Evolutionary conservation across 2,113 vertebrate genomes (phyloP).

Genomic region (Oriolus oriolus): DNA sequence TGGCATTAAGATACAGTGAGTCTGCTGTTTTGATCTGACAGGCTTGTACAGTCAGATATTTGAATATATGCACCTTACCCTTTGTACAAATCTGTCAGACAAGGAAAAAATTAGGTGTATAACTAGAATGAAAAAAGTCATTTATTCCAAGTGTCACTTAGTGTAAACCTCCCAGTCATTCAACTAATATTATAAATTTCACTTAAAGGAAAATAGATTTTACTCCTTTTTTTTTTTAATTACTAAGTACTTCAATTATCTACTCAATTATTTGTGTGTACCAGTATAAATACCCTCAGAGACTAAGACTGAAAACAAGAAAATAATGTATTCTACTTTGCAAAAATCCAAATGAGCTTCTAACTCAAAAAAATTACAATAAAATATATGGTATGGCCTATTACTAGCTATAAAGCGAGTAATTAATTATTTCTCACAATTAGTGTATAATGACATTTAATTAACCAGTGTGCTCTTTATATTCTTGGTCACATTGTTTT

Average conservation of each 20-base stretch:
- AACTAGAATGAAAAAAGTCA: neutral
- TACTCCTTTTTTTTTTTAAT: neutral
- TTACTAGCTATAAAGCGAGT: neutral
- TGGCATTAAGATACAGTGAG: slow-evolving; percentile 83
- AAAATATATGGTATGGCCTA: neutral
- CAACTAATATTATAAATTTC: neutral
- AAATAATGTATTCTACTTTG: neutral
- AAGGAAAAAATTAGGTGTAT: neutral
- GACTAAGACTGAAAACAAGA: neutral
- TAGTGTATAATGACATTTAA: neutral
- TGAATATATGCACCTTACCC: slow-evolving; percentile 95
- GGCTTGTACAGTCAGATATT: slow-evolving; percentile 89
- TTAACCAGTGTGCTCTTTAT: neutral
- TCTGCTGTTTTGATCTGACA: slow-evolving; percentile 90
- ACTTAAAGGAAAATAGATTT: neutral
- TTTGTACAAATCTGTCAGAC: slow-evolving; percentile 87
- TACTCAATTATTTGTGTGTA: neutral
- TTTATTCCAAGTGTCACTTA: neutral
- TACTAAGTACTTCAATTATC: neutral
- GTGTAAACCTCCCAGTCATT: neutral
- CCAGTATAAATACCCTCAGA: neutral
- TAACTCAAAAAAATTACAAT: neutral
- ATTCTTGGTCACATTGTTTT: neutral
- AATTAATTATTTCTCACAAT: neutral
- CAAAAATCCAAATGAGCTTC: neutral